Evolutionary conservation across 2,113 vertebrate species (phyloP).

Genomic region (Alligator sinensis): DNA sequence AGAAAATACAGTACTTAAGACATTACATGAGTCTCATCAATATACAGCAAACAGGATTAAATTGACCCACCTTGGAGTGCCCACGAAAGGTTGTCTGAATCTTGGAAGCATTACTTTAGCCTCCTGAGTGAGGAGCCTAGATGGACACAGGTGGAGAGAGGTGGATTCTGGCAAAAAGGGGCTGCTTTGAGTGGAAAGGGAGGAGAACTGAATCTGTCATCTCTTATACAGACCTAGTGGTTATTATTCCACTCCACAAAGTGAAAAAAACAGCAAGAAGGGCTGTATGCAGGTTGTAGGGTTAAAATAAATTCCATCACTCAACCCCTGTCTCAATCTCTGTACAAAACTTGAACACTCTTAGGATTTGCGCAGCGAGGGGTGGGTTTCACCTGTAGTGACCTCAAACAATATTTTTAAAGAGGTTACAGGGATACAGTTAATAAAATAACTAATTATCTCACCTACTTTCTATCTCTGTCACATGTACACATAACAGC

Average conservation of each 20-base stretch:
- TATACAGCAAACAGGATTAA: background rate
- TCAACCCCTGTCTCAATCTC: background rate
- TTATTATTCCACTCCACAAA: background rate
- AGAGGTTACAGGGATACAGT: background rate
- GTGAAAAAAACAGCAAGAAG: background rate
- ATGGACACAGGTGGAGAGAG: background rate
- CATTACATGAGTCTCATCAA: background rate
- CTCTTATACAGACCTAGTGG: background rate
- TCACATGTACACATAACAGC: background rate
- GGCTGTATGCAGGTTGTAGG: background rate
- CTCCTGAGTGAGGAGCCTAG: background rate
- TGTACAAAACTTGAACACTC: background rate
- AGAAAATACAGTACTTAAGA: background rate
- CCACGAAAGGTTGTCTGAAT: background rate
- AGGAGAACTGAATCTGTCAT: background rate
- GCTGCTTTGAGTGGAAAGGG: background rate
- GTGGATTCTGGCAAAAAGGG: background rate
- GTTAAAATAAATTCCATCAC: background rate
- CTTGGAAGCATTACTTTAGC: background rate
- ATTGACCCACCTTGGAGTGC: background rate
- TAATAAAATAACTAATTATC: background rate
- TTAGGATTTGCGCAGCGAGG: background rate
- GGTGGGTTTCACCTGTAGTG: background rate
- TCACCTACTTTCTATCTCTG: background rate
- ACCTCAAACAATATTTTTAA: background rate